Evolutionary conservation across 2,797 vertebrate genomes (phyloP).

Genomic region (Menidia menidia): DNA sequence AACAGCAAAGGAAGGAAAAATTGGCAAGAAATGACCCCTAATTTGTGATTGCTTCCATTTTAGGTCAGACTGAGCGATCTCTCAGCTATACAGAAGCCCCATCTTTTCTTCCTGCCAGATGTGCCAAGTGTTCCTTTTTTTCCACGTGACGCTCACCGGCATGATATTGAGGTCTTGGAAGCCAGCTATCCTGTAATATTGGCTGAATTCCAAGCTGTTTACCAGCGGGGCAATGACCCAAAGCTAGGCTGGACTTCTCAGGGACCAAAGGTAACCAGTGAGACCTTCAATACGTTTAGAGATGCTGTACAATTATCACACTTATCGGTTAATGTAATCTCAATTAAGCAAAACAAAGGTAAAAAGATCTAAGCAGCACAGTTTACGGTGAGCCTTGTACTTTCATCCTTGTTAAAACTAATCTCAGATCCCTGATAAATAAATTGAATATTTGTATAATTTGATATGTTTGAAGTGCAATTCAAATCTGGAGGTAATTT

Average conservation of each 20-base stretch:
- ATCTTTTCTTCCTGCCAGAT: constrained; percentile 89
- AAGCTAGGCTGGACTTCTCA: constrained; percentile 81
- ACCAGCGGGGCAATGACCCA: constrained; percentile 79
- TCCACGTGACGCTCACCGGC: constrained; percentile 89
- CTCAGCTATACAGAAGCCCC: constrained; percentile 88
- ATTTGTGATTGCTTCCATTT: constrained; percentile 29
- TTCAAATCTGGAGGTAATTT: not conserved
- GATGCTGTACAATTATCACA: not conserved
- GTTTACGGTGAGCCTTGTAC: not conserved
- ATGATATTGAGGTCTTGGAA: constrained; percentile 89
- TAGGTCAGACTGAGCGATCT: constrained; percentile 80
- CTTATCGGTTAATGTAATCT: not conserved
- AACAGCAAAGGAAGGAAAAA: not conserved
- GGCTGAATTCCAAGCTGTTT: constrained; percentile 86
- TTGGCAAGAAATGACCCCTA: not conserved
- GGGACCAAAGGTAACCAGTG: constrained; percentile 77
- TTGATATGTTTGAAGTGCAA: too few relatives aligned
- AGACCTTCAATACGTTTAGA: not conserved
- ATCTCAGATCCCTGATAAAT: not conserved
- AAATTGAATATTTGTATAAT: not conserved
- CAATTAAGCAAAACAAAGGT: not conserved
- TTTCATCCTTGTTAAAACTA: not conserved
- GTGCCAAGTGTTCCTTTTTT: constrained; percentile 90
- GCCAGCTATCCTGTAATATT: constrained; percentile 85
- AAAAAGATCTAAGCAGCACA: not conserved